Conservation (phyloP, 2,888 invertebrate genomes). For the Drosophila melanocephala region DNA sequence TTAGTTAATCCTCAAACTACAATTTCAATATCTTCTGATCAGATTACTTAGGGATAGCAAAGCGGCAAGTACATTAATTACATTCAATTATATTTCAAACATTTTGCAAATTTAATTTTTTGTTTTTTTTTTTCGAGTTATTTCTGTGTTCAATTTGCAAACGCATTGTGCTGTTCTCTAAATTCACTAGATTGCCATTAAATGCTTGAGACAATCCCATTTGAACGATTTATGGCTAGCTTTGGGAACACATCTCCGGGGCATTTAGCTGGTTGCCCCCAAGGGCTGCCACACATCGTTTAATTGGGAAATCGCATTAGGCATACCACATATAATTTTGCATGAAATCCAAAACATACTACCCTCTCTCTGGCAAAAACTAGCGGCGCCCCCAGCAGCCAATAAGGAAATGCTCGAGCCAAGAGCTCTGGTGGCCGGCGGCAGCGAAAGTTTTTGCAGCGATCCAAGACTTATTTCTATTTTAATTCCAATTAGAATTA, state of each 20-base stretch:
- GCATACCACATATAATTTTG: slow-evolving; percentile 4
- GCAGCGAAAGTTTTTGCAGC: slow-evolving; percentile 33
- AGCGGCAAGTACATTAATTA: slow-evolving; percentile 16
- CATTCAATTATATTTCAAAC: background rate
- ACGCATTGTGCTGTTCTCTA: slow-evolving; percentile 56
- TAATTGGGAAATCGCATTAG: slow-evolving; percentile 11
- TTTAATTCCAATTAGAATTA: background rate
- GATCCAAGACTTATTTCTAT: slow-evolving; percentile 2
- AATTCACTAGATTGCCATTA: slow-evolving; percentile 79
- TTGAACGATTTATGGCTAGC: slow-evolving; percentile 48
- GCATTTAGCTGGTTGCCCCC: slow-evolving; percentile 34
- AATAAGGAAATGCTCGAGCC: slow-evolving; percentile 27
- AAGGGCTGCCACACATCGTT: slow-evolving; percentile 43
- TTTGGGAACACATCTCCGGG: slow-evolving; percentile 43
- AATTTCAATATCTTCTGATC: slow-evolving; percentile 54
- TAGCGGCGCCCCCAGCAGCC: slow-evolving; percentile 7
- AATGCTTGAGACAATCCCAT: slow-evolving; percentile 7
- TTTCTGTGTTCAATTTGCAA: slow-evolving; percentile 48
- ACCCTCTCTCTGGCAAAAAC: slow-evolving; percentile 13
- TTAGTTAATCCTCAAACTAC: slow-evolving; percentile 58
- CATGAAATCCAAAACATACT: slow-evolving; percentile 66
- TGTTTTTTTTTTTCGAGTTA: slow-evolving; percentile 2
- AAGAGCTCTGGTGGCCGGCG: slow-evolving; percentile 15
- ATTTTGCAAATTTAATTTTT: slow-evolving; percentile 9
- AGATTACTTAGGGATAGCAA: slow-evolving; percentile 31